Base-by-base conservation (phyloP, 2,113 vertebrate genomes). In the Neodon shergylaensis region DNA sequence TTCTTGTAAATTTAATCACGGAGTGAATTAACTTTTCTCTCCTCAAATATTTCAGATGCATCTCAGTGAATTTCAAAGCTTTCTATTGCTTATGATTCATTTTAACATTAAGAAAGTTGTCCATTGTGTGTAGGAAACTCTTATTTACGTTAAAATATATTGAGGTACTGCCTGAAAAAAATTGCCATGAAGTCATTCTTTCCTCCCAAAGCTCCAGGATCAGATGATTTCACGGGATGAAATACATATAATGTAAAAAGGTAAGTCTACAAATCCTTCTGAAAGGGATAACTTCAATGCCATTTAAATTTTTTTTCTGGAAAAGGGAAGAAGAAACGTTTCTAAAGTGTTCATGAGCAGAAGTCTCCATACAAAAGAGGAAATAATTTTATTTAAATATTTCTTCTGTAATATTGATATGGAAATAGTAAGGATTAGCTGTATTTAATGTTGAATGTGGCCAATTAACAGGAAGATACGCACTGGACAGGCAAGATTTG, bases 381-480 rank as follows among this genome's bases (percentile, higher is more conserved):
- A 66, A 76, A 54, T 52, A 84, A 87, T 65, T 79, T 87, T 5
- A 84, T 49, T 2, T 63, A 77, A 47, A 22, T 17, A 49, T 89
- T 95, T 86, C 42, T 0, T 84, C 91, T 77, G 21, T 58, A 93
- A 65, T 42, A 89, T 26, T 74, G 39, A 47, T 49, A 39, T 10
- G 78, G 63, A 86, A 89, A 91, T 58, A 72, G 0, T 81, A 94
- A 79, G 54, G 49, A 91, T 77, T 76, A 94, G 11, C 72, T 94
- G 28, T 76, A 89, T 78, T 93, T 93, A 87, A 88, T 70, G 10
- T 49, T 58, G 26, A 88, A 74, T 88, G 21, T 63, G 31, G 11
- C 13, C 4, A 36, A 39, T 13, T 73, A 68, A 42, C 54, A 91
- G 26, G 44, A 74, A 3, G 21, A 33, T 11, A 82, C 17, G 58